Evolutionary conservation across 2,888 invertebrate genomes (phyloP).

Genomic region (Arrhopalites spinosus): DNA sequence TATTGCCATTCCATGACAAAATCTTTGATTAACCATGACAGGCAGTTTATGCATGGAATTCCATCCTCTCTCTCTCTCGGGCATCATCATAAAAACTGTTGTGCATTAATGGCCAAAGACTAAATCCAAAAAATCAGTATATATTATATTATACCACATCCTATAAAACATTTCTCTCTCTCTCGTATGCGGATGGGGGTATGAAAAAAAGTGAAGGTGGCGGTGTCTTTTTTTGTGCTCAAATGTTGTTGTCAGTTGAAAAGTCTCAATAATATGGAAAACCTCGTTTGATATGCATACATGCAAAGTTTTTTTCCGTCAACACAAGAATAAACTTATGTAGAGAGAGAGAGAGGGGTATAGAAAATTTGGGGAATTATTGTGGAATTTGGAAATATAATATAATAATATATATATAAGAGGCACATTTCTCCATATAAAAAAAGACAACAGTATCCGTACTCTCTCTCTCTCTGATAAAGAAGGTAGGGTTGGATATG

Average conservation of each 20-base stretch:
- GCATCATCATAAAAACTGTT: neutral
- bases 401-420: neutral
- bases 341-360: neutral
- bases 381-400: neutral
- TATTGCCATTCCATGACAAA: slow-evolving; percentile 54
- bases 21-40: slow-evolving; percentile 57
- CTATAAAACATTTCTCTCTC: neutral
- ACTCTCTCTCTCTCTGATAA: neutral
- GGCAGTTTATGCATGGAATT: slow-evolving; percentile 14
- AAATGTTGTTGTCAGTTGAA: neutral
- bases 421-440: neutral
- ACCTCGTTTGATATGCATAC: neutral
- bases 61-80: neutral
- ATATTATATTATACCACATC: too few species aligned
- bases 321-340: too few species aligned
- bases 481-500: neutral
- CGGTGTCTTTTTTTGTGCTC: neutral
- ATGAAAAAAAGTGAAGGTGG: neutral
- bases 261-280: neutral
- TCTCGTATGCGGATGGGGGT: too few species aligned
- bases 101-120: neutral
- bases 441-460: neutral
- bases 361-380: neutral
- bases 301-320: slow-evolving; percentile 7
- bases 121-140: neutral